phyloP scores from a whole-genome alignment of 2,113 vertebrate species.

The Beaufortia kweichowensis region DNA sequence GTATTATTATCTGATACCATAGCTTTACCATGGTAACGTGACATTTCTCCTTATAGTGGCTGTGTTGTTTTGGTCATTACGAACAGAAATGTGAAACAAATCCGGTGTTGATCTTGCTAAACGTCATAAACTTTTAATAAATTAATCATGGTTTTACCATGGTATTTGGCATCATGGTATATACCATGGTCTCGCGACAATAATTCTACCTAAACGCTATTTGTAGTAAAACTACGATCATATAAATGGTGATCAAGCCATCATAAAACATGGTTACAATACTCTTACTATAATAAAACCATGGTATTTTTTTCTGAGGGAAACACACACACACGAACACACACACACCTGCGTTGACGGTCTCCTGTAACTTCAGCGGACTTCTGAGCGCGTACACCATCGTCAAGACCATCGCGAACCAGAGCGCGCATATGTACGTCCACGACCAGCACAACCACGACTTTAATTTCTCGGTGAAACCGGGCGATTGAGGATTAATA shows the following conservation, averaged over 20 bases:
- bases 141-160: too few relatives aligned
- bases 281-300: too few relatives aligned
- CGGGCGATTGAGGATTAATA: slow-evolving; percentile 74
- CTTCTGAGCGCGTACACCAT: slow-evolving; percentile 88
- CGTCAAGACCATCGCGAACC: slow-evolving; percentile 81
- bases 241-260: too few relatives aligned
- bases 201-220: too few relatives aligned
- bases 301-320: too few relatives aligned
- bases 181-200: too few relatives aligned
- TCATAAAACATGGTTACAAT: too few relatives aligned
- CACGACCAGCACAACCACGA: slow-evolving; percentile 81
- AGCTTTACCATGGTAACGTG: neutral
- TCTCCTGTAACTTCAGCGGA: slow-evolving; percentile 89
- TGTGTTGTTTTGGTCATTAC: neutral
- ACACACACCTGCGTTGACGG: slow-evolving; percentile 82
- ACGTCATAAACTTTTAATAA: neutral
- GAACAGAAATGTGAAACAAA: neutral
- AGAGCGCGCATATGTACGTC: slow-evolving; percentile 82
- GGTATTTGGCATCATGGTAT: too few relatives aligned
- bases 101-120: neutral
- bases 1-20: neutral
- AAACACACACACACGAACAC: slow-evolving; percentile 3
- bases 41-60: neutral
- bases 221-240: too few relatives aligned
- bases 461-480: slow-evolving; percentile 76